Evolutionary conservation across 2,888 invertebrate genomes (phyloP).

Genomic region (Rugalucina vietnamica): DNA sequence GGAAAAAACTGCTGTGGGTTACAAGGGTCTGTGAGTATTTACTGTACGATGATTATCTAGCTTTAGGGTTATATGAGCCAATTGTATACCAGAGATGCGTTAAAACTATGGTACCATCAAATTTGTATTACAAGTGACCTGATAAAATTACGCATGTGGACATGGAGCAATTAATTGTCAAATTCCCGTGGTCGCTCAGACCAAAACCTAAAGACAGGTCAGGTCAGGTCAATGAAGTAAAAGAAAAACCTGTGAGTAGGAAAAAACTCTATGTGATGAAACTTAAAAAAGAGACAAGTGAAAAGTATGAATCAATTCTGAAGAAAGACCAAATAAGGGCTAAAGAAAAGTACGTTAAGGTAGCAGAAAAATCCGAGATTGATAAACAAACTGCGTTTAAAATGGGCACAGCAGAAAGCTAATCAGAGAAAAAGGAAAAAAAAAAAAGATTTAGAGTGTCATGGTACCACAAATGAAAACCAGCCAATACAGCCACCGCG

Average conservation of each 20-base stretch:
- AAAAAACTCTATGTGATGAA: background rate
- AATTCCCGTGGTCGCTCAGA: slow-evolving; percentile 13
- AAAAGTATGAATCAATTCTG: background rate
- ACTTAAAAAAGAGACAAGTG: background rate
- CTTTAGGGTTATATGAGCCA: background rate
- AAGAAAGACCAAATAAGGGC: background rate
- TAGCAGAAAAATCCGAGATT: background rate
- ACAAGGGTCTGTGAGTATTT: background rate
- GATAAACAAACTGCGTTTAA: background rate
- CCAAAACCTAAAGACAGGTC: background rate
- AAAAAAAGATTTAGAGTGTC: background rate
- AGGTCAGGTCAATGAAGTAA: background rate
- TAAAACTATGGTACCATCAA: background rate
- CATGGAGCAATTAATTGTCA: background rate
- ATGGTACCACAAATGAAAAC: background rate
- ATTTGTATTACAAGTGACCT: background rate
- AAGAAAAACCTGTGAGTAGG: background rate
- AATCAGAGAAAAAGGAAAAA: slow-evolving; percentile 10
- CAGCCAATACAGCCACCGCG: background rate
- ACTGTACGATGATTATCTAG: background rate
- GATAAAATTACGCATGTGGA: background rate
- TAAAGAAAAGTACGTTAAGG: slow-evolving; percentile 2
- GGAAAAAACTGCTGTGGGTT: background rate
- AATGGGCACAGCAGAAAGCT: background rate
- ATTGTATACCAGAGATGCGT: background rate